Base-by-base conservation (phyloP, 2,888 invertebrate genomes). In the Geotrupes spiniger region DNA sequence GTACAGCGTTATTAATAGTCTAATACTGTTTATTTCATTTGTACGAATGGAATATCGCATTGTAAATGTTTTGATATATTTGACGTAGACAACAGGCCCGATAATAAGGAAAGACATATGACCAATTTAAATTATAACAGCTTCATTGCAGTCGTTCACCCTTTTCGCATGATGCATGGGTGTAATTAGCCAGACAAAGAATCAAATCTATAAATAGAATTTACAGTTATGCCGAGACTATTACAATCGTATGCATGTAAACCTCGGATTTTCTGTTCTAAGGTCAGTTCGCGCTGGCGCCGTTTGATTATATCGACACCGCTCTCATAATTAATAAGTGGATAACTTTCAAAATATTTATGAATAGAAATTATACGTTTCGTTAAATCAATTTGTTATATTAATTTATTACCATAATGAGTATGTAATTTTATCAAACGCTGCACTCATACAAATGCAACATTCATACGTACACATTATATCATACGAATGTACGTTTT, bases 321-420 rank as follows among this genome's bases (percentile, higher is more conserved):
- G 6, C 15, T 5, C 15, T 33, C 33, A 15, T 33, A 33, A 33
- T 33, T 33, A 33, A 15, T 15, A 15, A 12, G n/a, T n/a, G 33
- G 8, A 15, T 33, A 33, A 33, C 33, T 33, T 33, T 33, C 33
- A 33, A 36, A 36, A 36, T 43, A 33, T 43, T 43, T 43, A 43
- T 43, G 43, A 21, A 17, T 21, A 33, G 33, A 43, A 43, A 43
- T 43, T 43, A 43, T 25, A 43, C 36, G 43, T 43, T 25, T 26
- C 36, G 36, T 11, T 12, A 43, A 43, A 43, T 43, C 26, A 43
- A 36, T 43, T 43, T 43, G 26, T 43, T 31, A 33, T 33, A 25
- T 36, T 43, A 36, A 43, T 43, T 33, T 43, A 36, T 21, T 31
- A 26, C 26, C 21, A 21, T 21, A 10, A 25, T 10, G 27, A 14